These are phyloP conservation scores for Dysidea cf. avara DNA, from an alignment of 37 sponge, comb jelly and placozoan genomes.

Conservation along the genomic window DNA sequence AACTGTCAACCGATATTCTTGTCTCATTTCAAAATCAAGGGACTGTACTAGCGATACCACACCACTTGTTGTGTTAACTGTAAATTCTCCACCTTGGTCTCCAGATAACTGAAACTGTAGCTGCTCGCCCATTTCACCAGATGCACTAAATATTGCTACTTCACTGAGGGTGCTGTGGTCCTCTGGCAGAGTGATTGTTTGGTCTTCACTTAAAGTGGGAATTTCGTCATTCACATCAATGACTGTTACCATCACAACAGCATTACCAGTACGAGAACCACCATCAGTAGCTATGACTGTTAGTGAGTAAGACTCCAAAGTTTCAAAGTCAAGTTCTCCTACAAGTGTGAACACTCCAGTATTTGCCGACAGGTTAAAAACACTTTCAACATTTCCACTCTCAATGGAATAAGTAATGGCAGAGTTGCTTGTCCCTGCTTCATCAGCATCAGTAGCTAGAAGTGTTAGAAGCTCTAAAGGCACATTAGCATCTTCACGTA, in stretches of 20 bases:
- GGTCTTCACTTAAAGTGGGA: conserved; percentile 12
- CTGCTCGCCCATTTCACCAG: conserved; percentile 44
- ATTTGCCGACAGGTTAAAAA: conserved; percentile 37
- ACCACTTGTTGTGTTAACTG: conserved; percentile 33
- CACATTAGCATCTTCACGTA: conserved; percentile 15
- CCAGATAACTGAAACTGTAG: conserved; percentile 9
- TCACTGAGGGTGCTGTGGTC: background rate
- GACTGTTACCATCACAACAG: conserved; percentile 7
- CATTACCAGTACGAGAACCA: conserved; percentile 12
- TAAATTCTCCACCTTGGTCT: conserved; percentile 7
- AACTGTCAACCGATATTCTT: conserved; percentile 11
- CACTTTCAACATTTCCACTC: background rate
- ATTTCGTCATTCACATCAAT: conserved; percentile 33
- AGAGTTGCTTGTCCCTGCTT: conserved; percentile 25
- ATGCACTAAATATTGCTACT: conserved; percentile 41
- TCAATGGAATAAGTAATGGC: conserved; percentile 41
- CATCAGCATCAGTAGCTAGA: conserved; percentile 48
- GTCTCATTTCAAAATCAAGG: conserved; percentile 33
- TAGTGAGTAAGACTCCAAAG: conserved; percentile 27
- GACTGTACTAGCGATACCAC: conserved; percentile 24
- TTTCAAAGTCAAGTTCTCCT: conserved; percentile 30
- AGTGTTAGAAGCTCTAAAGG: conserved; percentile 22
- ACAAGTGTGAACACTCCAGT: conserved; percentile 38
- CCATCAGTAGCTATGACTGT: conserved; percentile 57
- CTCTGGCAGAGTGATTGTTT: conserved; percentile 25